Conservation (phyloP, 2,113 vertebrate genomes). For the Oriolus oriolus region DNA sequence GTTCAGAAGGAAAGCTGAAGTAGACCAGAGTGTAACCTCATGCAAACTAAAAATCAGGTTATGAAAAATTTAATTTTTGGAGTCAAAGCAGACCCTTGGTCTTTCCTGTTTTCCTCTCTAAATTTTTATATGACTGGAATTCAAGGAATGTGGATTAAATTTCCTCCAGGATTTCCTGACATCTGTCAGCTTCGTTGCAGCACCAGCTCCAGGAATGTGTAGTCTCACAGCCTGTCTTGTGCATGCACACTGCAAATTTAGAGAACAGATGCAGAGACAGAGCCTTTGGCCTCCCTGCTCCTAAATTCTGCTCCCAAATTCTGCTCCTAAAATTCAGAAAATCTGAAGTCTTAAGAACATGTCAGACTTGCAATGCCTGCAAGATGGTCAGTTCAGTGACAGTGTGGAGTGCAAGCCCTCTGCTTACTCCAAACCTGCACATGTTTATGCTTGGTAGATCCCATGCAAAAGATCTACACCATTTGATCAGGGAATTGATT, state of each 20-base stretch:
- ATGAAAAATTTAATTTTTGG: not conserved
- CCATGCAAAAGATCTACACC: not conserved
- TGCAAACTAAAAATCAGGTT: not conserved
- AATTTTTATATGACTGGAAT: not conserved
- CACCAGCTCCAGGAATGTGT: not conserved
- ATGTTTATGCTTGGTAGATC: not conserved
- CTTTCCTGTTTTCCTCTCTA: not conserved
- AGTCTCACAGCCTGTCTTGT: not conserved
- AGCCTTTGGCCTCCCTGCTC: not conserved
- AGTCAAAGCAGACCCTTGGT: not conserved
- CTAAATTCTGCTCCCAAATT: not conserved
- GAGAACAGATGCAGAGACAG: not conserved
- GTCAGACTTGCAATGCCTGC: not conserved
- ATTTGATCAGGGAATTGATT: not conserved
- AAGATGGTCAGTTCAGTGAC: not conserved
- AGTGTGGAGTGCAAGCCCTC: not conserved
- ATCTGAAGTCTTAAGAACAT: not conserved
- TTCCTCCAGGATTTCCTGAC: conserved; percentile 15
- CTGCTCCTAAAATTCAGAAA: not conserved
- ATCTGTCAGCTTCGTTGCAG: not conserved
- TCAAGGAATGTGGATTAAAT: not conserved
- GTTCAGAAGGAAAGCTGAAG: not conserved
- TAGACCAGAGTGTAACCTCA: not conserved
- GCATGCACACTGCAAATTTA: not conserved
- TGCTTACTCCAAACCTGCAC: not conserved